Conservation (phyloP, 37 sponge, comb jelly and placozoan species). For the Axinella damicornis region DNA sequence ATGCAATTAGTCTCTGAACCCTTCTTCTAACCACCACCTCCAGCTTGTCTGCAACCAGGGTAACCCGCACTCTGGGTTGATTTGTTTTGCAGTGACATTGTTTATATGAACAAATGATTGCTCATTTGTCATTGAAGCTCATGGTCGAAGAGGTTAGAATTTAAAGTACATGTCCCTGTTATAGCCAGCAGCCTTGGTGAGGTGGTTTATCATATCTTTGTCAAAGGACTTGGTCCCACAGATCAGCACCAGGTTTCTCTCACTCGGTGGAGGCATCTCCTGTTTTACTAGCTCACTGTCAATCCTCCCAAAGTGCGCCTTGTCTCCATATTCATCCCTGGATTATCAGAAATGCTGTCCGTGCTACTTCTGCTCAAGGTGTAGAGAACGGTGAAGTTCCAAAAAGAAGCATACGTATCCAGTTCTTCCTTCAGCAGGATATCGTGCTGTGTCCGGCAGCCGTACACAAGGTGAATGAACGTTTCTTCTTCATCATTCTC, state of each 20-base stretch:
- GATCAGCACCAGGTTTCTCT: constrained; percentile 35
- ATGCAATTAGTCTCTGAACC: no score
- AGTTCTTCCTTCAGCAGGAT: constrained; percentile 71
- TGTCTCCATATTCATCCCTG: constrained; percentile 65
- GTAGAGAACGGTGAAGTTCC: constrained; percentile 78
- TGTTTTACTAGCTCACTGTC: constrained; percentile 17
- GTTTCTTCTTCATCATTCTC: constrained; percentile 88
- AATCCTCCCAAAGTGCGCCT: constrained; percentile 54
- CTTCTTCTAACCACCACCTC: no score
- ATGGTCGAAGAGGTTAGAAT: constrained; percentile 23
- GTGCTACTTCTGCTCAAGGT: constrained; percentile 23
- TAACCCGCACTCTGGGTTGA: no score
- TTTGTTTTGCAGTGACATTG: no score
- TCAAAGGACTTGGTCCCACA: constrained; percentile 85
- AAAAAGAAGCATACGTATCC: constrained; percentile 52
- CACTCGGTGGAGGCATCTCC: constrained; percentile 12
- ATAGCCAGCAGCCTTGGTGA: constrained; percentile 2
- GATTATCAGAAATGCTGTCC: neutral
- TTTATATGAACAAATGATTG: no score
- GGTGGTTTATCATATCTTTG: constrained; percentile 75
- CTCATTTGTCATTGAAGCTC: no score
- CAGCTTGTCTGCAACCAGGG: no score
- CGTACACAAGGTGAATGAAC: constrained; percentile 63
- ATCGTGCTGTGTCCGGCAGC: constrained; percentile 68
- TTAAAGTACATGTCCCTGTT: constrained; percentile 33